Evolutionary conservation across 2,888 invertebrate genomes (phyloP).

Genomic region (Acanthoscelides obtectus): DNA sequence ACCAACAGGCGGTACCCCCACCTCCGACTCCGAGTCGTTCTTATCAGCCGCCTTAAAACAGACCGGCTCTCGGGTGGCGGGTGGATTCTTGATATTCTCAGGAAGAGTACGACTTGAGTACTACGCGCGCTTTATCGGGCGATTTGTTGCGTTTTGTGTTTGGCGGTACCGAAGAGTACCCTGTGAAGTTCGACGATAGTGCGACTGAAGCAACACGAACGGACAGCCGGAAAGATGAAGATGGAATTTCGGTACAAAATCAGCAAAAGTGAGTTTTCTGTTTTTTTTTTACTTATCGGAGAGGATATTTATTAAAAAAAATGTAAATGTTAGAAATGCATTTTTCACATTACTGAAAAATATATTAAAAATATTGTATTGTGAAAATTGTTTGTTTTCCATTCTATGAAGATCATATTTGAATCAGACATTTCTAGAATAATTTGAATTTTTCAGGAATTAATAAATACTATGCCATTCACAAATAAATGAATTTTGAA

Average conservation of each 20-base stretch:
- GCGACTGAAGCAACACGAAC: background rate
- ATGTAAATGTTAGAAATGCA: too few relatives aligned
- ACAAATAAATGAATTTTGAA: too few relatives aligned
- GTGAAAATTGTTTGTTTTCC: too few relatives aligned
- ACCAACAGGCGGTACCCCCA: background rate
- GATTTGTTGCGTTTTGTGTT: background rate
- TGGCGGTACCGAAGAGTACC: background rate
- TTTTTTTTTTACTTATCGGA: background rate
- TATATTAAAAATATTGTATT: too few relatives aligned
- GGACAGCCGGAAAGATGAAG: background rate
- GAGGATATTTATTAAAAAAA: background rate
- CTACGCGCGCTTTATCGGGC: background rate
- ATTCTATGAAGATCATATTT: too few relatives aligned
- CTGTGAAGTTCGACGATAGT: background rate
- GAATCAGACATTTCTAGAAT: too few relatives aligned
- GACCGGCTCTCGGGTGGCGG: background rate
- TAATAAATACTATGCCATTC: too few relatives aligned
- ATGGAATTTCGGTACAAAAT: background rate
- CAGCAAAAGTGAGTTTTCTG: background rate
- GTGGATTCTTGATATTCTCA: background rate
- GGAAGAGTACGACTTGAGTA: background rate
- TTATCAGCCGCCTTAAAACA: background rate
- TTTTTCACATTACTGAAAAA: too few relatives aligned
- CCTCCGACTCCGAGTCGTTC: background rate
- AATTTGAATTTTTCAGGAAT: too few relatives aligned